These are phyloP conservation scores for Morpho deidamia DNA, from an alignment of 2,888 invertebrate genomes.

Conservation along the genomic window DNA sequence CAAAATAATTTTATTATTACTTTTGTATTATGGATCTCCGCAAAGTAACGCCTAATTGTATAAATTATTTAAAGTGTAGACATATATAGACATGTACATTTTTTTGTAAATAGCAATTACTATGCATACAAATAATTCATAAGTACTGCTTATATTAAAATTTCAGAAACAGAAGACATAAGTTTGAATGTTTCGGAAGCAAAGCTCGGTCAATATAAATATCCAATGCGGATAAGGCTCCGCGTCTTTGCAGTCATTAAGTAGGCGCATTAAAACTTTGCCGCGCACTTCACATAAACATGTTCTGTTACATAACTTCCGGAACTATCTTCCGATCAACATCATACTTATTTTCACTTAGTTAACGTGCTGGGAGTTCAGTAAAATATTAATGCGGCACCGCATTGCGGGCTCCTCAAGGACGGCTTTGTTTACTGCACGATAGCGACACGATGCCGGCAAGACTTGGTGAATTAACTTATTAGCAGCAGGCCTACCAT, in stretches of 20 bases:
- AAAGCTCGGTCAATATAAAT: not conserved
- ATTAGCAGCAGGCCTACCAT: too few relatives aligned
- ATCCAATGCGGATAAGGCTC: not conserved
- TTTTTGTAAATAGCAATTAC: too few relatives aligned
- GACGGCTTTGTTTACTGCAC: constrained; percentile 11
- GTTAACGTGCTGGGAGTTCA: constrained; percentile 14
- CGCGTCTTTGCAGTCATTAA: not conserved
- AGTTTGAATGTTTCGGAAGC: too few relatives aligned
- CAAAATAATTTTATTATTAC: too few relatives aligned
- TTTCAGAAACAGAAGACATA: too few relatives aligned
- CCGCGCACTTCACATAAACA: not conserved
- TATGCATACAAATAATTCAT: too few relatives aligned
- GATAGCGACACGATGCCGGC: not conserved
- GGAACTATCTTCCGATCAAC: constrained; percentile 8
- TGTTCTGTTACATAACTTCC: not conserved
- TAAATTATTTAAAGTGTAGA: too few relatives aligned
- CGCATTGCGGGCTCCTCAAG: constrained; percentile 29
- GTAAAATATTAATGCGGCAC: constrained; percentile 27
- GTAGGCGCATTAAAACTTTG: not conserved
- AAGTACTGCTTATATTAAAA: too few relatives aligned
- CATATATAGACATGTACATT: too few relatives aligned
- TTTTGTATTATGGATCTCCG: too few relatives aligned
- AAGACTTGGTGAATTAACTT: not conserved
- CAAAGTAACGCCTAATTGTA: too few relatives aligned
- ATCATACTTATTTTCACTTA: constrained; percentile 22